Conservation (phyloP, 1,140 invertebrate species). For the Chironomus tepperi region DNA sequence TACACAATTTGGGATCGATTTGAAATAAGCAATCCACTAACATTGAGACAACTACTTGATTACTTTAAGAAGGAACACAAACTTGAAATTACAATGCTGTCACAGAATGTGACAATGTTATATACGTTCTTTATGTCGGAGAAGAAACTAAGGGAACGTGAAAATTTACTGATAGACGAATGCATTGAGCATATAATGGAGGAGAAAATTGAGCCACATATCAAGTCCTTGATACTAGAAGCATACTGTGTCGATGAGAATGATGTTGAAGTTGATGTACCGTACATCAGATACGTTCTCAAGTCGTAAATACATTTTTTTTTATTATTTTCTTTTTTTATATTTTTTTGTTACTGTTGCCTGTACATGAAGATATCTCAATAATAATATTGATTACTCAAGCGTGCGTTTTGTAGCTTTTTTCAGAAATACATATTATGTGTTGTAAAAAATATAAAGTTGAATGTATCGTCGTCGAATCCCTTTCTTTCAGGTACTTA, state of each 20-base stretch:
- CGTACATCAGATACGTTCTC: slow-evolving; percentile 6
- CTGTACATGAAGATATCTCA: too few species aligned
- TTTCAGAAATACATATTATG: too few species aligned
- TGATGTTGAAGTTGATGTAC: slow-evolving; percentile 4
- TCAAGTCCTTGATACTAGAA: slow-evolving; percentile 12
- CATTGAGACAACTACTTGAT: not conserved
- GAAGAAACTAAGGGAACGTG: slow-evolving; percentile 15
- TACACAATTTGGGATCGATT: slow-evolving; percentile 15
- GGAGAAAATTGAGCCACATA: slow-evolving; percentile 5
- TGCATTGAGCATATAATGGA: slow-evolving; percentile 19
- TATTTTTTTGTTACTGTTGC: too few species aligned
- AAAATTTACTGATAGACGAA: not conserved
- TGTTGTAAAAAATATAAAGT: too few species aligned
- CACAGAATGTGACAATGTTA: not conserved
- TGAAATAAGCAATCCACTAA: not conserved
- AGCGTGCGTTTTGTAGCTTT: too few species aligned
- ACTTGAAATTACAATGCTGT: slow-evolving; percentile 12
- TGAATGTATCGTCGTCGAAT: too few species aligned
- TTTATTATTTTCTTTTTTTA: too few species aligned
- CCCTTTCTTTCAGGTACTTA: too few species aligned
- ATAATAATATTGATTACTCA: too few species aligned
- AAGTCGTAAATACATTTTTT: not conserved
- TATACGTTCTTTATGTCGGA: slow-evolving; percentile 13
- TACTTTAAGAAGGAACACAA: not conserved
- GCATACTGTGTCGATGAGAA: slow-evolving; percentile 15